A percentile compares a stretch with the other conserved stretches of the same genome.
phyloP scores from a whole-genome alignment of 2,113 vertebrate genomes.

The Indicator indicator region DNA sequence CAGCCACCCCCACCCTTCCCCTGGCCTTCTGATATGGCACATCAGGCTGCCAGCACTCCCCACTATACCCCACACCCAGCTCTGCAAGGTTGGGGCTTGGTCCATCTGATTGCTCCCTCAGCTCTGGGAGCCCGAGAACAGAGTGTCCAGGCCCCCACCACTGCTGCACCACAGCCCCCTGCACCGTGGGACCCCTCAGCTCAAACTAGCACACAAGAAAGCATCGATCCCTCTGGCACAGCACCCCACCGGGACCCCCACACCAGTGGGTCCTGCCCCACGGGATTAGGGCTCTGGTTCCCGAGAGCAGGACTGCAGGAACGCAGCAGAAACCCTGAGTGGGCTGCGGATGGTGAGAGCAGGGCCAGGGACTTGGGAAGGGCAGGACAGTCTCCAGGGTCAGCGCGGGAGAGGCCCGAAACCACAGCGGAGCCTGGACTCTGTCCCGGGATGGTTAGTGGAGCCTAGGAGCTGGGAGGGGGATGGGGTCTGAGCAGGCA shows the following conservation, averaged over 20 bases:
- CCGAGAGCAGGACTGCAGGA: accelerated
- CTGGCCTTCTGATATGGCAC: too few species aligned
- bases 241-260: accelerated
- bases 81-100: accelerated
- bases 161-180: not conserved
- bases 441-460: not conserved
- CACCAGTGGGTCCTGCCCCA: accelerated
- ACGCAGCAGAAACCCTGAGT: not conserved
- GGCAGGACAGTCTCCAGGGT: not conserved
- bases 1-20: not conserved
- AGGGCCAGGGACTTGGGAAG: accelerated
- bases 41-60: not conserved
- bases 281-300: not conserved
- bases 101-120: not conserved
- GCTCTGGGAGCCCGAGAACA: not conserved
- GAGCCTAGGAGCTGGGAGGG: not conserved
- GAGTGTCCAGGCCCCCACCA: not conserved
- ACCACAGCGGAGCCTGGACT: not conserved
- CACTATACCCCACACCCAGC: not conserved
- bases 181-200: accelerated
- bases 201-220: accelerated
- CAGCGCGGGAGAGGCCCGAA: accelerated
- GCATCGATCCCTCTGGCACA: accelerated
- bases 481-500: not conserved
- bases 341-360: accelerated